Percentiles rank a stretch among this genome's conserved stretches.
Conservation (phyloP, 2,113 vertebrate genomes). For the Scomber scombrus region DNA sequence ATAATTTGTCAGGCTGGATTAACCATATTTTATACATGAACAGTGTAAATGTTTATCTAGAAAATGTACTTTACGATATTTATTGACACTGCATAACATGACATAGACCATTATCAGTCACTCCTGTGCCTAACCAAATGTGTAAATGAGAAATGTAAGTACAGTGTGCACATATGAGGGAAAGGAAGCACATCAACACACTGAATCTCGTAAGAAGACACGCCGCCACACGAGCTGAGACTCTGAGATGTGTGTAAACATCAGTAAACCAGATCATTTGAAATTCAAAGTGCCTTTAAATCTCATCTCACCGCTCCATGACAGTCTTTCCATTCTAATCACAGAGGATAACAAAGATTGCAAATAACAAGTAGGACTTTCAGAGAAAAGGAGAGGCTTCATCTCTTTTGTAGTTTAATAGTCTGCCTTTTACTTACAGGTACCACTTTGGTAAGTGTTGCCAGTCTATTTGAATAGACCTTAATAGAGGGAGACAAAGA, state of each 20-base stretch:
- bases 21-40: no score
- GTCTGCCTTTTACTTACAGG: background rate
- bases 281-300: slow-evolving; percentile 13
- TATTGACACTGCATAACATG: no score
- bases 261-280: slow-evolving; percentile 10
- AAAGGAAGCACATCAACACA: background rate
- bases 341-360: background rate
- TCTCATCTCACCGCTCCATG: background rate
- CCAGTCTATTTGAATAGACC: background rate
- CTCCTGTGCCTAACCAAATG: background rate
- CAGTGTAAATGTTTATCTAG: no score
- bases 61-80: no score
- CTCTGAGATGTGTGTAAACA: background rate
- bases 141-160: background rate
- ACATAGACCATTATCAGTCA: background rate
- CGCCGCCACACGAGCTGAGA: background rate
- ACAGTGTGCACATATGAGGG: background rate
- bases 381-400: background rate
- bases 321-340: background rate
- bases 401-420: background rate
- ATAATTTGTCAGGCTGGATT: no score
- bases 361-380: background rate
- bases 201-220: background rate
- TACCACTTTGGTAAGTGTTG: background rate
- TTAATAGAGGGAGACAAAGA: background rate